These are phyloP conservation scores for Dipodomys ordii DNA, from an alignment of 2,113 vertebrate genomes.

Conservation along the genomic window DNA sequence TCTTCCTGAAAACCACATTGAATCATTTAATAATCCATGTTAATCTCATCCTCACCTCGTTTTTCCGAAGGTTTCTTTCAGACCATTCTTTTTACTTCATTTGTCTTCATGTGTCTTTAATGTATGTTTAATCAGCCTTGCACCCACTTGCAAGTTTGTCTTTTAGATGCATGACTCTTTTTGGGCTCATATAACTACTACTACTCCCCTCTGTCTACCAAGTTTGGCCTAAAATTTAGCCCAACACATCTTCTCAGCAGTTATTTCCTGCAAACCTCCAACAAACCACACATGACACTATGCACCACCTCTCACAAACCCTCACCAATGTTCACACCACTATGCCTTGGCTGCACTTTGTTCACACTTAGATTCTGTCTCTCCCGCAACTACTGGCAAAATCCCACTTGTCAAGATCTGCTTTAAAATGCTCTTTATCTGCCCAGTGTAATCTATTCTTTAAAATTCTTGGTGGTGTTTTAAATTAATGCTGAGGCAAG, in stretches of 20 bases:
- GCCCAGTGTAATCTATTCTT: not conserved
- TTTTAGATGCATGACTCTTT: not conserved
- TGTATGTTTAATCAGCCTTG: not conserved
- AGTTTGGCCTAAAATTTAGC: not conserved
- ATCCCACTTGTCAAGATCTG: not conserved
- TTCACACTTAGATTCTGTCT: not conserved
- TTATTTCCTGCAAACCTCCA: not conserved
- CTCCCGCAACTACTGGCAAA: not conserved
- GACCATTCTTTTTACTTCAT: not conserved
- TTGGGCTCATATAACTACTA: not conserved
- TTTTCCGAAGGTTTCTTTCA: not conserved
- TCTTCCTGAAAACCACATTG: not conserved
- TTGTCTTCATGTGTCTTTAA: not conserved
- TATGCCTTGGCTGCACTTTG: not conserved
- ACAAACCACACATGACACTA: not conserved
- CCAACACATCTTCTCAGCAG: not conserved
- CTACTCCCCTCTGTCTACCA: not conserved
- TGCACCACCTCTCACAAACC: not conserved
- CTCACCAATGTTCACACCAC: not conserved
- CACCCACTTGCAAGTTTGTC: not conserved
- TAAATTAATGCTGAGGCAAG: conserved; percentile 58
- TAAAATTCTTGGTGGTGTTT: not conserved
- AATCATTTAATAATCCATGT: not conserved
- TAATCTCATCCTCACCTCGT: not conserved
- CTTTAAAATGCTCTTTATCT: not conserved